These are phyloP conservation scores for Alentia gelatinosa DNA, from an alignment of 2,888 invertebrate genomes.

Conservation along the genomic window DNA sequence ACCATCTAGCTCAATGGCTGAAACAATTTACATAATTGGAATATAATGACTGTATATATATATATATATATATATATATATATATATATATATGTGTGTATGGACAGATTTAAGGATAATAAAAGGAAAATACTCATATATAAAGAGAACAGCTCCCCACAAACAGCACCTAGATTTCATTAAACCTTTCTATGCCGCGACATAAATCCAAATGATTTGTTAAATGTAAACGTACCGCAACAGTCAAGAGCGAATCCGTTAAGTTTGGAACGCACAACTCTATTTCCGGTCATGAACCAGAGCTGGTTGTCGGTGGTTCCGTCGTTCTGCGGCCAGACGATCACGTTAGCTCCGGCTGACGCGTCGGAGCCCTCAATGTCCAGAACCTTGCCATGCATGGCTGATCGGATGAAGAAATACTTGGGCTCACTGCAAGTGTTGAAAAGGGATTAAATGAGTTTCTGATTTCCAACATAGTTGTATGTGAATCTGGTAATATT, in stretches of 20 bases:
- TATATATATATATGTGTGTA: too few species aligned
- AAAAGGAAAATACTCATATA: too few species aligned
- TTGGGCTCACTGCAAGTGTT: not conserved
- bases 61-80: too few species aligned
- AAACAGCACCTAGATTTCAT: too few species aligned
- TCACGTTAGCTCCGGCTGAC: constrained; percentile 25
- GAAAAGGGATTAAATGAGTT: not conserved
- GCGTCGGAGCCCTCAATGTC: constrained; percentile 31
- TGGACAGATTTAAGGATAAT: too few species aligned
- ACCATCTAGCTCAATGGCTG: too few species aligned
- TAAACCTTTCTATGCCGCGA: too few species aligned
- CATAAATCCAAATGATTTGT: not conserved
- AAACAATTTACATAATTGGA: too few species aligned
- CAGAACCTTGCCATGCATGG: constrained; percentile 54
- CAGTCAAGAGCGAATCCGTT: constrained; percentile 51
- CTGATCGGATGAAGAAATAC: constrained; percentile 52
- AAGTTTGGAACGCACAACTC: constrained; percentile 53
- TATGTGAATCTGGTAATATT: too few species aligned
- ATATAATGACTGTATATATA: too few species aligned
- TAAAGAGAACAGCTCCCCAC: too few species aligned
- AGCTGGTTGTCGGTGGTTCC: constrained; percentile 53
- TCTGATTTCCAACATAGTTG: too few species aligned
- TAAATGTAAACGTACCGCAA: not conserved
- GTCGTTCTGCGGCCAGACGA: constrained; percentile 37
- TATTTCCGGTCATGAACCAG: constrained; percentile 54